phyloP scores from a whole-genome alignment of 2,797 vertebrate genomes.

The Notoglanidium macrostoma region DNA sequence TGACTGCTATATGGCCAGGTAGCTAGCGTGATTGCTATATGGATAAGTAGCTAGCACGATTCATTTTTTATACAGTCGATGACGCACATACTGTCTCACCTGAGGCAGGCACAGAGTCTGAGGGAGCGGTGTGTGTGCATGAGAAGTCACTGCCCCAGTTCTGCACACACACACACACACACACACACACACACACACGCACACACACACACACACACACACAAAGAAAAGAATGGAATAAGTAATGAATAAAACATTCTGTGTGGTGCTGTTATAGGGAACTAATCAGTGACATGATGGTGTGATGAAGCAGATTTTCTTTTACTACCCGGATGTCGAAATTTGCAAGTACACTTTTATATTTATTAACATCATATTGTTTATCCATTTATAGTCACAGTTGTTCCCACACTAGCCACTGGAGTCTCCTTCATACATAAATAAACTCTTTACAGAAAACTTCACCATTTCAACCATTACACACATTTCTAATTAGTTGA shows the following conservation, averaged over 20 bases:
- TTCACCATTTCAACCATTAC: no score
- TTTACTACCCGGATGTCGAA: no score
- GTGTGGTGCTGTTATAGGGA: no score
- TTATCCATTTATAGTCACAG: neutral
- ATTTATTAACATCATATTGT: no score
- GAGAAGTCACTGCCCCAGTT: constrained; percentile 90
- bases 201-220: constrained; percentile 47
- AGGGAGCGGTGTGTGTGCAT: constrained; percentile 71
- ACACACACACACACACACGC: constrained; percentile 54
- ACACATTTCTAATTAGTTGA: neutral
- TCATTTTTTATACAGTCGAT: no score
- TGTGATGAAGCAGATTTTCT: neutral
- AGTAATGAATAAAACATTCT: neutral
- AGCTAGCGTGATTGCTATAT: no score
- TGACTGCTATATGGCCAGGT: no score
- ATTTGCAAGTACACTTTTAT: no score
- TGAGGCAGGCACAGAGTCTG: constrained; percentile 78
- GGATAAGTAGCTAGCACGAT: no score
- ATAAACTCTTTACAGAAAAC: no score
- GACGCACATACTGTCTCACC: constrained; percentile 72
- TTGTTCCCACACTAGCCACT: no score
- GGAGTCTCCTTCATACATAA: no score
- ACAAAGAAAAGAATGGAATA: neutral
- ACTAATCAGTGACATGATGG: neutral
- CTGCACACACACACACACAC: constrained; percentile 69